A percentile compares a stretch with the other conserved stretches of the same genome.
These are phyloP conservation scores for Acanthiza pusilla DNA, from an alignment of 2,797 vertebrate genomes.

Conservation along the genomic window DNA sequence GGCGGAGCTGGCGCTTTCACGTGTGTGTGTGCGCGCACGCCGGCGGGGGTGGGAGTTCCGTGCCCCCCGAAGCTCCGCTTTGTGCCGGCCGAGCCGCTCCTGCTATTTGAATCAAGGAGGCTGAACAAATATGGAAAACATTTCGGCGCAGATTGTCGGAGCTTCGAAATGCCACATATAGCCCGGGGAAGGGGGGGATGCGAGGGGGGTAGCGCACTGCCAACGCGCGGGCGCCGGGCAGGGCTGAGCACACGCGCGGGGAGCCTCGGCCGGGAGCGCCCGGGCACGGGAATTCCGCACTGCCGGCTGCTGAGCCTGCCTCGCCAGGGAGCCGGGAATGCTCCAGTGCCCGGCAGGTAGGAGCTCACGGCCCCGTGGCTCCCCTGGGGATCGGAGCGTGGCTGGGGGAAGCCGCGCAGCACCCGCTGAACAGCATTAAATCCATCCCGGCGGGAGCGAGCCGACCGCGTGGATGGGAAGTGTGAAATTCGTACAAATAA, in stretches of 20 bases:
- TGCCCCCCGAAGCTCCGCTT: constrained; percentile 63
- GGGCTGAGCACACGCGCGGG: background rate
- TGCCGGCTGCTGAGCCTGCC: background rate
- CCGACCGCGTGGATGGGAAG: accelerated
- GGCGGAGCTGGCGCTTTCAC: background rate
- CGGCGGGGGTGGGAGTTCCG: background rate
- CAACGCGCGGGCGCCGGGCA: constrained; percentile 57
- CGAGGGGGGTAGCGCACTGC: constrained; percentile 84
- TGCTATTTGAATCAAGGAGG: constrained; percentile 82
- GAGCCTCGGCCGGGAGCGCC: accelerated
- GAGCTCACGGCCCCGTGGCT: background rate
- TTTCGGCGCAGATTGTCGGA: constrained; percentile 82
- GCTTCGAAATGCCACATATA: constrained; percentile 85
- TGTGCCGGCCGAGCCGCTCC: constrained; percentile 69
- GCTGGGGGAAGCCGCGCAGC: background rate
- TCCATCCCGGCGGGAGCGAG: background rate
- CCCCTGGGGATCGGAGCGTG: background rate
- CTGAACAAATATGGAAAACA: constrained; percentile 99
- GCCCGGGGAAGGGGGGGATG: constrained; percentile 71
- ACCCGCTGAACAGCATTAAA: background rate
- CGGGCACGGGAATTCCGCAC: background rate
- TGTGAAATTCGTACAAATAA: background rate
- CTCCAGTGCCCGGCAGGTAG: background rate
- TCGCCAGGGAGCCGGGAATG: background rate
- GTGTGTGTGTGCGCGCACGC: background rate